Base-by-base conservation (phyloP, 2,113 vertebrate genomes). In the Leuciscus idus region DNA sequence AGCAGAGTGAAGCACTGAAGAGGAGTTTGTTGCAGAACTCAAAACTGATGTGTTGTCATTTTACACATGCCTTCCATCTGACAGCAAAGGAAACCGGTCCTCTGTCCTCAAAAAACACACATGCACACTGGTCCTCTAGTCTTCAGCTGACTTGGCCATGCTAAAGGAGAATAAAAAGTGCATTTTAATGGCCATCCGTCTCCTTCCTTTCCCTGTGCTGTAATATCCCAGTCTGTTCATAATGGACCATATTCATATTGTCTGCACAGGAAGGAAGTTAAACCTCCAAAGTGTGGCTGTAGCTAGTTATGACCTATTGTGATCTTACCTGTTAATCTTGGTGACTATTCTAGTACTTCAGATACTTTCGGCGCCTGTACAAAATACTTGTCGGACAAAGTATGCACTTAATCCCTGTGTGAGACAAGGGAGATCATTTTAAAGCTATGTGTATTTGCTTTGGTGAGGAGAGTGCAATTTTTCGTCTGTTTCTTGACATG, bases 111-210 rank as follows among this genome's bases (percentile, higher is more conserved):
- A 52, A 0, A 39, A 39, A 43, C 43, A 43, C 43, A 43, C 8
- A 43, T 43, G 43, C 50, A 52, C 50, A 52, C 50, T 17, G 15
- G 50, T 17, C 50, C 9, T 52, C 43, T 43, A 43, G 43, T 43
- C 17, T 52, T 52, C 4, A 17, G 15, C 15, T 52, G 50, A 52
- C 50, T 52, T 52, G 1, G 88, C 87, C 88, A 89, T 55, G 72
- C 84, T 92, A 87, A 93, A 90, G 75, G 75, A 23, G 84, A 82
- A 92, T 93, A 90, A 94, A 92, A 84, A 92, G 87, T 74, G 10
- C 78, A 55, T 68, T 89, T 91, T 89, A 91, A 90, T 92, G 88
- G 90, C 76, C 85, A 87, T 73, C 61, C 87, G 88, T 87, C 86
- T 90, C 88, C 87, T 84, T 88, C 87, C 86, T 92, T 87, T 90